Conservation (phyloP, 2,797 vertebrate genomes). For the Chanos chanos region DNA sequence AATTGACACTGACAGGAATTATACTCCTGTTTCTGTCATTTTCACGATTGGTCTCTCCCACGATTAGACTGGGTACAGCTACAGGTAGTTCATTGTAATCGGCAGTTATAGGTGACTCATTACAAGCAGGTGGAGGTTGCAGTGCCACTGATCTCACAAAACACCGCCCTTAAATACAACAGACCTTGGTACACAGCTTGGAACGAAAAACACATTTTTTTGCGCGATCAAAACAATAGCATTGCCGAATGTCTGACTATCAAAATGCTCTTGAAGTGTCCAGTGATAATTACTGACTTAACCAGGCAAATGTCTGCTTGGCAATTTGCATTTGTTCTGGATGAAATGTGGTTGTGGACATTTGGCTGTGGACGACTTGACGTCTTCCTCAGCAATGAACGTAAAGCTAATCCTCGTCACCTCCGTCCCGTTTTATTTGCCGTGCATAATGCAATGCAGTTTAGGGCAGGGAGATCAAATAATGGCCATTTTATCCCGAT, state of each 20-base stretch:
- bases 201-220: not conserved
- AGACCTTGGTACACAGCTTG: not conserved
- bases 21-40: too few species aligned
- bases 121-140: constrained; percentile 35
- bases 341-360: not conserved
- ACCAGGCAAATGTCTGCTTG: constrained; percentile 2
- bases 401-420: too few species aligned
- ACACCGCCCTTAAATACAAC: not conserved
- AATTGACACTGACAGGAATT: too few species aligned
- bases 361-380: not conserved
- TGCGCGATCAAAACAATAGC: not conserved
- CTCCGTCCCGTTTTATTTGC: too few species aligned
- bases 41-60: not conserved
- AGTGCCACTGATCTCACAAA: not conserved
- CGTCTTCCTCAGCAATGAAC: too few species aligned
- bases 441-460: too few species aligned
- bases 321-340: constrained; percentile 21
- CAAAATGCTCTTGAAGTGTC: not conserved
- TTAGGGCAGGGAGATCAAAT: too few species aligned
- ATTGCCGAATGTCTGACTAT: not conserved
- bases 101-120: constrained; percentile 56
- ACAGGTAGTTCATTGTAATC: constrained; percentile 51
- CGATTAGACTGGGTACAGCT: constrained; percentile 42
- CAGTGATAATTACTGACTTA: not conserved
- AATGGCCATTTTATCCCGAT: too few species aligned